phyloP scores from a whole-genome alignment of 2,797 vertebrate species.

The Scyliorhinus canicula region DNA sequence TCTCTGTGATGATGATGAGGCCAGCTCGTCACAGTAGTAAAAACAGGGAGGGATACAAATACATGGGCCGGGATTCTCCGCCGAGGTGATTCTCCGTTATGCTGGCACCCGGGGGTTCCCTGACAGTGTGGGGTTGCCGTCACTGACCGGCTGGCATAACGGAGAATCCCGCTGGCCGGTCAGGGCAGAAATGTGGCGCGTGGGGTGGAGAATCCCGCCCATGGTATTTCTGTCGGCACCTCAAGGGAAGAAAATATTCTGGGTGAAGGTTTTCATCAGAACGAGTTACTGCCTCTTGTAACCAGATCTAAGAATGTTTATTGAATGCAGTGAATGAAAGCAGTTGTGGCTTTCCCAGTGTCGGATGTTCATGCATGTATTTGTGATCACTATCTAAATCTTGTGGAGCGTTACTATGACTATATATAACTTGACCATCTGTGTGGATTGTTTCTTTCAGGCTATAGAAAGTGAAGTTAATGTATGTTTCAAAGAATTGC shows the following conservation, averaged over 20 bases:
- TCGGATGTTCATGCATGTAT: neutral
- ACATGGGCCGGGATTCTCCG: no score
- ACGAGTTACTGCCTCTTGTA: neutral
- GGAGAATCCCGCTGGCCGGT: no score
- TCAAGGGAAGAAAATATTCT: neutral
- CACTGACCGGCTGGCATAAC: no score
- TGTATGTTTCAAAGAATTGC: constrained; percentile 80
- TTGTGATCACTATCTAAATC: neutral
- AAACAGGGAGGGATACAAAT: neutral
- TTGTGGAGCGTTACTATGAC: no score
- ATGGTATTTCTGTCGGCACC: neutral
- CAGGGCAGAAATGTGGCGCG: no score
- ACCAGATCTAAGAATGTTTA: neutral
- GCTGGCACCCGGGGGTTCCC: no score
- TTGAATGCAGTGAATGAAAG: neutral
- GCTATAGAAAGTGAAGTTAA: constrained; percentile 94
- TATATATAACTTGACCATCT: neutral
- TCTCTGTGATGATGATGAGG: neutral
- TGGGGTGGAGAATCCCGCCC: no score
- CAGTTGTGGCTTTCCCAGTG: neutral
- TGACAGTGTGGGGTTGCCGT: no score
- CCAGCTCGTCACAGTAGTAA: neutral
- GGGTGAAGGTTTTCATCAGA: neutral
- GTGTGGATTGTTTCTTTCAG: constrained; percentile 51
- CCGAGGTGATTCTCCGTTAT: no score